Conservation (phyloP, 2,888 invertebrate genomes). For the Drosophila villosipedis region DNA sequence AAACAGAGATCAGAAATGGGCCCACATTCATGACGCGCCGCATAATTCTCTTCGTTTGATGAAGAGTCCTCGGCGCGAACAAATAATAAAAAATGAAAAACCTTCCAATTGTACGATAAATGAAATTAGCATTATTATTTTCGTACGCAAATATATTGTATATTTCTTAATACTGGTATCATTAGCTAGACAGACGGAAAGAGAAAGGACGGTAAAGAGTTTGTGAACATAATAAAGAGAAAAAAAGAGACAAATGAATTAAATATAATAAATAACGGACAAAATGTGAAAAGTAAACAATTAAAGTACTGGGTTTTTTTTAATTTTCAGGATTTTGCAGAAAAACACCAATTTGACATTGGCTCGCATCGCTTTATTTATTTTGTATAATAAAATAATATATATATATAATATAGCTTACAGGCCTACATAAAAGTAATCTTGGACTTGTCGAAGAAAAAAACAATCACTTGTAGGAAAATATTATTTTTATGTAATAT, state of each 20-base stretch:
- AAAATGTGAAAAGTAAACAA: slow-evolving; percentile 1
- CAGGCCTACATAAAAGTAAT: neutral
- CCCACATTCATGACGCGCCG: slow-evolving; percentile 23
- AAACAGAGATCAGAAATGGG: slow-evolving; percentile 15
- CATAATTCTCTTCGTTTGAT: slow-evolving; percentile 69
- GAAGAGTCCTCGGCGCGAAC: slow-evolving; percentile 44
- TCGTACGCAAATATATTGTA: slow-evolving; percentile 9
- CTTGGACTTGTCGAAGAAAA: neutral
- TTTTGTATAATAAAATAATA: neutral
- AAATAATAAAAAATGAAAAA: slow-evolving; percentile 4
- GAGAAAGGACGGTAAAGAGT: neutral
- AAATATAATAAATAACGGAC: neutral
- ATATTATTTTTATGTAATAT: neutral
- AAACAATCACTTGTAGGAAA: neutral
- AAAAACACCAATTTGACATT: neutral
- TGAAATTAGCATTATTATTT: slow-evolving; percentile 43
- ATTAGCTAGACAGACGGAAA: slow-evolving; percentile 1
- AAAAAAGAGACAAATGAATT: neutral
- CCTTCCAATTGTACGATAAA: slow-evolving; percentile 57
- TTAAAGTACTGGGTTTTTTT: neutral
- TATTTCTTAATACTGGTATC: neutral
- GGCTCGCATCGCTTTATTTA: neutral
- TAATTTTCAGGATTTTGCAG: neutral
- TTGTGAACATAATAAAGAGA: neutral
- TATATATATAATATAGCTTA: no score